Base-by-base conservation (phyloP, 2,797 vertebrate genomes). In the Amblyraja radiata region DNA sequence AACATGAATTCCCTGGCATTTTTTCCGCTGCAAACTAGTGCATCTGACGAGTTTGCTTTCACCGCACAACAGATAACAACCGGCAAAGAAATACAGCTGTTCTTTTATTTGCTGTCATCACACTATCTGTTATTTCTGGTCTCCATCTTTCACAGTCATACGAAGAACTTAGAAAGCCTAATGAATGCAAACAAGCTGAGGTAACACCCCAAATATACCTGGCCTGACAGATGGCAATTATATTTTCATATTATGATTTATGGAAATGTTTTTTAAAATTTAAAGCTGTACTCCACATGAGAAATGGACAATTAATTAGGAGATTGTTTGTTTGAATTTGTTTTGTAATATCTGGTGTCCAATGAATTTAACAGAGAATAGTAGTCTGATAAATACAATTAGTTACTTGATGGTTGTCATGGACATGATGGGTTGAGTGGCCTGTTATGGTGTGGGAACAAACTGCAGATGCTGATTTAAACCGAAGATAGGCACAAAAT, bases 161-260 rank as follows among this genome's bases (percentile, higher is more conserved):
- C n/a, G 9, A 18, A 63, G 84, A 68, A 65, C n/a, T 88, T 88
- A 32, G 18, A 81, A 81, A 54, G 80, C 46, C 80, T 58, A n/a
- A 0, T 28, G 39, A 80, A 46, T 21, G 25, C 54, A 83, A 18
- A 39, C 84, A 18, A 36, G 61, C 61, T 88, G 61, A 88, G 58
- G 18, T 88, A 88, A 68, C 16, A 65, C 63, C n/a, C n/a, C n/a
- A 88, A 88, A 88, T 88, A 68, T 88, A 88, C 84, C 84, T 68
- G 84, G 63, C 2, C 63, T 68, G 63, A 65, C 61, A 88, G 58
- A 14, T 18, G 83, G 14, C n/a, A 68, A 32, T n/a, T 32, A 65
- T 9, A 9, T 68, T n/a, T 88, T 88, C 16, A 36, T 21, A 68
- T 28, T 10, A 25, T 14, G 16, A 21, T 14, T 0, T 18, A 32